Conservation (phyloP, 2,797 vertebrate species). For the Martes flavigula region DNA sequence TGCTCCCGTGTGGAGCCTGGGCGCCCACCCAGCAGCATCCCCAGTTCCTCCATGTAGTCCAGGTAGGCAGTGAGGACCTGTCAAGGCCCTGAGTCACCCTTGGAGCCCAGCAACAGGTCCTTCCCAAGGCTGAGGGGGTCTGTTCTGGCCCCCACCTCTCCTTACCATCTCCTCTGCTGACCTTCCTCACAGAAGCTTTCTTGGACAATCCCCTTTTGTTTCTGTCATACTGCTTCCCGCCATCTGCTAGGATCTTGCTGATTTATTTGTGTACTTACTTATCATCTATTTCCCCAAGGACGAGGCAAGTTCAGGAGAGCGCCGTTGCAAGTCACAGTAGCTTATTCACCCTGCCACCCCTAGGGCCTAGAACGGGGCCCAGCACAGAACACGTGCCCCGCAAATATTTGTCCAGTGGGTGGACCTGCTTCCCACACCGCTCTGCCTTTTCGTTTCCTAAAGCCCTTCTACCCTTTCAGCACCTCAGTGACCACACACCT, state of each 20-base stretch:
- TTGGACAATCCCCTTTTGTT: not conserved
- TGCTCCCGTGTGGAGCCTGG: constrained; percentile 86
- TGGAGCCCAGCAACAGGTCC: not conserved
- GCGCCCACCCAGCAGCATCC: constrained; percentile 90
- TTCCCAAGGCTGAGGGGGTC: not conserved
- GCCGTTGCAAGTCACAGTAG: not conserved
- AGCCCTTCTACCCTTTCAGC: not conserved
- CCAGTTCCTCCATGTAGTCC: constrained; percentile 98
- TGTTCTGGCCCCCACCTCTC: not conserved
- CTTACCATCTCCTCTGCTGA: not conserved
- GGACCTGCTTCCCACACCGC: not conserved
- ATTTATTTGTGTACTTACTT: not conserved
- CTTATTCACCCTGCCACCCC: not conserved
- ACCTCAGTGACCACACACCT: not conserved
- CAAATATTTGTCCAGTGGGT: not conserved
- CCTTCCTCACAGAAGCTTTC: not conserved
- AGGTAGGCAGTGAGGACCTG: constrained; percentile 95
- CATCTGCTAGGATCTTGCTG: not conserved
- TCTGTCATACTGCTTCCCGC: not conserved
- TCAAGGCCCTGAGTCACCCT: not conserved
- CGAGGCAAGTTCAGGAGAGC: not conserved
- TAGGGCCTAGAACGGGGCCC: not conserved
- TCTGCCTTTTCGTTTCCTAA: not conserved
- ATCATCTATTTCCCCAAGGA: not conserved
- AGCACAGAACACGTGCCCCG: not conserved